Evolutionary conservation across 1,140 invertebrate genomes (phyloP).

Genomic region (Zelostemma sp.): DNA sequence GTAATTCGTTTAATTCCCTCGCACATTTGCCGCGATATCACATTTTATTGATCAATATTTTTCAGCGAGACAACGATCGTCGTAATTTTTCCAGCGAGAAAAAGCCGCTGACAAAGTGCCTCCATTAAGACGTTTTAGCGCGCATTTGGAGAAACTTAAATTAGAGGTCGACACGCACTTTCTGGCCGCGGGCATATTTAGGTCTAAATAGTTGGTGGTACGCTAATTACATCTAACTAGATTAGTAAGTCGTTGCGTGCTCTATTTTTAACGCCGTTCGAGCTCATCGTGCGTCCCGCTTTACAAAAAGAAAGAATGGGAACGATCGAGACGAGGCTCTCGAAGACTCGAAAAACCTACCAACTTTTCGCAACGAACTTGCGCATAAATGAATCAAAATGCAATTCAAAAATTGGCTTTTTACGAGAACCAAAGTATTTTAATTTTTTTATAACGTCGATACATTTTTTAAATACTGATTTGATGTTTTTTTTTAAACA

Average conservation of each 20-base stretch:
- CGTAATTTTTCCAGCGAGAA: too few relatives aligned
- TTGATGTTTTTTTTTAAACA: too few relatives aligned
- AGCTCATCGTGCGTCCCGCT: conserved; percentile 34
- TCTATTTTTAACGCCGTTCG: conserved; percentile 67
- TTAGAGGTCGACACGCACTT: conserved; percentile 37
- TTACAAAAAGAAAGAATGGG: conserved; percentile 49
- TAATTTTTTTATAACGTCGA: too few relatives aligned
- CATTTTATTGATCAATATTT: background rate
- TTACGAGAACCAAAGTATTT: too few relatives aligned
- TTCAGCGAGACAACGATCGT: too few relatives aligned
- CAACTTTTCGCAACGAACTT: too few relatives aligned
- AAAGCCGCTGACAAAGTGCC: too few relatives aligned
- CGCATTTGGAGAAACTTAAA: conserved; percentile 54
- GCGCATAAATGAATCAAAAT: too few relatives aligned
- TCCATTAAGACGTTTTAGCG: conserved; percentile 66
- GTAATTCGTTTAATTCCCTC: conserved; percentile 41
- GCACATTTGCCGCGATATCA: background rate
- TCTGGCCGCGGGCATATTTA: conserved; percentile 60
- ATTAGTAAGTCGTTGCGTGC: conserved; percentile 70
- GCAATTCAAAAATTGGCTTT: too few relatives aligned
- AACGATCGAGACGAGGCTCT: conserved; percentile 42
- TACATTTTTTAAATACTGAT: too few relatives aligned
- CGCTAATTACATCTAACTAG: conserved; percentile 70
- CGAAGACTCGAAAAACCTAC: too few relatives aligned
- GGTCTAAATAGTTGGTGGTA: conserved; percentile 69